phyloP scores from a whole-genome alignment of 2,113 vertebrate genomes.

The Pipa parva region DNA sequence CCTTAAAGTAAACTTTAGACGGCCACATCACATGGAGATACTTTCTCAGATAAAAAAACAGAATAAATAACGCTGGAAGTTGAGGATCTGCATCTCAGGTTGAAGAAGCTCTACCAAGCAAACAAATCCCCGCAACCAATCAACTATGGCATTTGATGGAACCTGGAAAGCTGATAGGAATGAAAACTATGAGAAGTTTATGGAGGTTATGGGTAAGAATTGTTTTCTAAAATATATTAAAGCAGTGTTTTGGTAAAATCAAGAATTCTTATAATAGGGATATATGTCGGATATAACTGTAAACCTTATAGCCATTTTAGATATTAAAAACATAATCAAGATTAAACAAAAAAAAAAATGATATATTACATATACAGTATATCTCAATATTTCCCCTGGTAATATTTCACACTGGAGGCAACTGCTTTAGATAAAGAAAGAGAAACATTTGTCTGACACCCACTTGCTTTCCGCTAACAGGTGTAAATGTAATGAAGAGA shows the following conservation, averaged over 20 bases:
- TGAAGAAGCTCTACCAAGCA: conserved; percentile 33
- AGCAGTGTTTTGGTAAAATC: too few species aligned
- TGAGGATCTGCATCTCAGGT: conserved; percentile 17
- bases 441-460: neutral
- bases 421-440: too few species aligned
- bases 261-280: too few species aligned
- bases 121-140: neutral
- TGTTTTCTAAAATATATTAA: neutral
- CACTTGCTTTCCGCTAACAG: conserved; percentile 53
- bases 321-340: too few species aligned
- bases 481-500: conserved; percentile 76
- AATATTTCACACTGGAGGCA: neutral
- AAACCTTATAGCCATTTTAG: too few species aligned
- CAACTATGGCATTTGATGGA: conserved; percentile 77
- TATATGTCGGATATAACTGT: too few species aligned
- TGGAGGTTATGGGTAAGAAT: conserved; percentile 87
- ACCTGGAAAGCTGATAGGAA: conserved; percentile 77
- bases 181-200: conserved; percentile 86
- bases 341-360: too few species aligned
- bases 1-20: conserved; percentile 64
- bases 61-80: conserved; percentile 60
- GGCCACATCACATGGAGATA: conserved; percentile 74
- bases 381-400: too few species aligned
- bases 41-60: conserved; percentile 68
- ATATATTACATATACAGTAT: too few species aligned